Evolutionary conservation across 2,113 vertebrate genomes (phyloP), one percentile per base, ranked within the genome.

Genomic region (Nannobrachium achirus): DNA sequence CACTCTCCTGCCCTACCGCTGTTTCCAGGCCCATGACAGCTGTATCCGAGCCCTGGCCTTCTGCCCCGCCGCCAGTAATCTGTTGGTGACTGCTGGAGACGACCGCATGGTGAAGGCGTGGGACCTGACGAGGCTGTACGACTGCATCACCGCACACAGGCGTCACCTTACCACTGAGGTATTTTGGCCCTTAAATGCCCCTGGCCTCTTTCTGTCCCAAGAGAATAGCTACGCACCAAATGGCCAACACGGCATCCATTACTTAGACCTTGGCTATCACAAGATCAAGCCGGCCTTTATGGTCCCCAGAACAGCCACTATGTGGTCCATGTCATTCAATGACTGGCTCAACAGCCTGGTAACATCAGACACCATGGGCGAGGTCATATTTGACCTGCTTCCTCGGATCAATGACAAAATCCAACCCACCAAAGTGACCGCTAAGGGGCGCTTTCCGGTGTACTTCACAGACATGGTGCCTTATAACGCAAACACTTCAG

Each of bases 61-160:
- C 95, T 98, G 97, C 88, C 95, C 94, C 56, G 89, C 89, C 56
- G 89, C 89, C 57, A 91, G 90, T 5, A 5, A 33, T 75, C 92
- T 99, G 82, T 71, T 99, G 86, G 95, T 91, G 72, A 97, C 97
- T 0, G 93, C 95, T 0, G 95, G 97, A 18, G 96, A 93, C 0
- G 98, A 99, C 63, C 95, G 97, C 39, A 93, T 92, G 72, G 87
- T 96, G 79, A 99, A 98, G 88, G 94, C 95, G 60, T 99, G 98
- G 97, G 95, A 99, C 42, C 81, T 99, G 78, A 92, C 92, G 18
- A 91, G 94, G 63, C 92, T 91, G 25, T 89, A 92, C 0, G 82
- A 93, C 50, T 96, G 97, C 39, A 71, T 96, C 81, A 94, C 92
- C 19, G 88, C 89, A 57, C 91, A 95, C 78, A 98, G 94, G 85